A percentile compares a stretch with the other conserved stretches of the same genome.
Conservation (phyloP, 2,888 invertebrate species). For the Andrena hattorfiana region DNA sequence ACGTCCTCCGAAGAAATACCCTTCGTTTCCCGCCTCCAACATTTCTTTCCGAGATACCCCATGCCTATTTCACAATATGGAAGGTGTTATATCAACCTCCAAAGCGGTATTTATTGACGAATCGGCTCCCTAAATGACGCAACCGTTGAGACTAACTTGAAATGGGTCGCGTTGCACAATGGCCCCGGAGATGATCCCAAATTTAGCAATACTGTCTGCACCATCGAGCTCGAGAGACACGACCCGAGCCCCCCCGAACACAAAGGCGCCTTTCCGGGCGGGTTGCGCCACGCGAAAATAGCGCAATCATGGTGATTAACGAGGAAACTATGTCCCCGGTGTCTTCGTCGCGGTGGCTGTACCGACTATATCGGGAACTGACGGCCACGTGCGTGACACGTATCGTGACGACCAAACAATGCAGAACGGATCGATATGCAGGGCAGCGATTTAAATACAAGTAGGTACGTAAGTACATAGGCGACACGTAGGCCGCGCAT, state of each 20-base stretch:
- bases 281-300: slow-evolving; percentile 65
- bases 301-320: slow-evolving; percentile 76
- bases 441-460: slow-evolving; percentile 46
- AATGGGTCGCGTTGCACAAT: slow-evolving; percentile 30
- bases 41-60: not conserved
- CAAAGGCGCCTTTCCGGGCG: slow-evolving; percentile 63
- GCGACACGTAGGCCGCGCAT: slow-evolving; percentile 26
- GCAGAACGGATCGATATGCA: slow-evolving; percentile 47
- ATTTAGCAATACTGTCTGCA: slow-evolving; percentile 45
- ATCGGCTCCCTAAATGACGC: slow-evolving; percentile 10
- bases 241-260: slow-evolving; percentile 49
- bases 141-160: slow-evolving; percentile 4
- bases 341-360: slow-evolving; percentile 32
- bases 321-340: slow-evolving; percentile 69
- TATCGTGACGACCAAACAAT: slow-evolving; percentile 48
- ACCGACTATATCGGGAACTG: slow-evolving; percentile 45
- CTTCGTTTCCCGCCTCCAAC: not conserved
- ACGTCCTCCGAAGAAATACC: not conserved
- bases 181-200: slow-evolving; percentile 1
- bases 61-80: not conserved
- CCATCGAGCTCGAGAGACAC: not conserved
- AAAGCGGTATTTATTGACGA: not conserved
- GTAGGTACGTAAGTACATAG: slow-evolving; percentile 18
- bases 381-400: slow-evolving; percentile 42
- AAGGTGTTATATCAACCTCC: not conserved